Evolutionary conservation across 2,888 invertebrate species (phyloP), one percentile per base, ranked within the genome.

Genomic region (Osmoderma eremita): DNA sequence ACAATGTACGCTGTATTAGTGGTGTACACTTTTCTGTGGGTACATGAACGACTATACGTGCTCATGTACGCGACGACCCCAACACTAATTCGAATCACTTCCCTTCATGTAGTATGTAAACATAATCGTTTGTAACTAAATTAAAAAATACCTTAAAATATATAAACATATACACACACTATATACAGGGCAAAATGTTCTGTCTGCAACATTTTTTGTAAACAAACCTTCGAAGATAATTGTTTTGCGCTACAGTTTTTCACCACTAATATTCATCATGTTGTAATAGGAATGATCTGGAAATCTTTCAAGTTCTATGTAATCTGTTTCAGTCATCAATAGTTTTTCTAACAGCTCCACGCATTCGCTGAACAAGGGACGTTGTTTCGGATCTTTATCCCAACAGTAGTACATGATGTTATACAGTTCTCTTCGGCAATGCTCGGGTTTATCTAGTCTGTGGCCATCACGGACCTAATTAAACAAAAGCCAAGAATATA

Each of bases 351-450:
- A 84, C 79, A 94, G 87, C 63, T 88, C 85, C 1, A 93, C 91
- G 17, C 95, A 88, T 80, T 96, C 95, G 0, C 86, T 85, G 82
- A 97, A 97, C 51, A 90, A 88, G 0, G 97, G 97, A 67, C 97
- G 83, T 69, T 91, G 87, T n/a, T 89, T 88, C 0, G 94, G 88
- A 75, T 93, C 91, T 12, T 91, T 90, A 70, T 94, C 92, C 97
- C 97, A 97, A 80, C 97, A 97, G 80, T 95, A 95, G 80, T 92
- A 95, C 96, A 97, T 97, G 63, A 97, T 93, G 76, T 95, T 94
- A 83, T 95, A 96, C 0, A 96, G 85, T 79, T 97, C 95, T 4
- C 96, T 86, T 53, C 95, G 90, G 81, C 97, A 97, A 78, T 97
- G 96, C 75, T 94, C 95, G 0, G 97, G 97, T 77, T 96, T 95